Conservation (phyloP, 2,888 invertebrate species). For the Drosophila kambysellisi region DNA sequence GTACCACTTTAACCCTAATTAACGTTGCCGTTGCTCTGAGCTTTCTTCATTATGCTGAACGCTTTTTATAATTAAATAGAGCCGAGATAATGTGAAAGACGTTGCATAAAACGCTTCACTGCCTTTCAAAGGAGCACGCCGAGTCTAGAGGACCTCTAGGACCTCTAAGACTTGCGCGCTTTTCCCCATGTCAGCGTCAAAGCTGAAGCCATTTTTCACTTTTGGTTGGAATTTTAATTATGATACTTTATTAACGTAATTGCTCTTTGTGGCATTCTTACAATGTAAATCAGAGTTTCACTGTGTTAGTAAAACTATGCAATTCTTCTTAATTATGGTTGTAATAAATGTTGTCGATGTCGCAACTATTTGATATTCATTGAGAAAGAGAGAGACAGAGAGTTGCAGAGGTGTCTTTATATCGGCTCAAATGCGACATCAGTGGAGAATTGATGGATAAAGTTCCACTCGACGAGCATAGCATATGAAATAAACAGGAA, state of each 20-base stretch:
- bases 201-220: slow-evolving; percentile 28
- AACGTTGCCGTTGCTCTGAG: slow-evolving; percentile 35
- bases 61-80: slow-evolving; percentile 32
- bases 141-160: slow-evolving; percentile 3
- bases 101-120: slow-evolving; percentile 29
- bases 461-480: slow-evolving; percentile 23
- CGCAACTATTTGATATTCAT: background rate
- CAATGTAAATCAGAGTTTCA: slow-evolving; percentile 1
- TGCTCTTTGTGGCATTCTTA: slow-evolving; percentile 32
- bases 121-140: slow-evolving; percentile 43
- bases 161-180: background rate
- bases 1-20: slow-evolving; percentile 59
- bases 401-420: background rate
- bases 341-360: background rate
- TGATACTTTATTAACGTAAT: slow-evolving; percentile 66
- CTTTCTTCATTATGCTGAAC: slow-evolving; percentile 19
- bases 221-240: slow-evolving; percentile 47
- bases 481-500: slow-evolving; percentile 18
- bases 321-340: background rate
- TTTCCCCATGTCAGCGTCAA: slow-evolving; percentile 31
- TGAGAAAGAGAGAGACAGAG: background rate
- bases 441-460: slow-evolving; percentile 28
- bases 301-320: background rate
- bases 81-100: slow-evolving; percentile 14
- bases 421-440: slow-evolving; percentile 20